phyloP scores from a whole-genome alignment of 2,888 invertebrate species.

The Lepidochitona cinerea region DNA sequence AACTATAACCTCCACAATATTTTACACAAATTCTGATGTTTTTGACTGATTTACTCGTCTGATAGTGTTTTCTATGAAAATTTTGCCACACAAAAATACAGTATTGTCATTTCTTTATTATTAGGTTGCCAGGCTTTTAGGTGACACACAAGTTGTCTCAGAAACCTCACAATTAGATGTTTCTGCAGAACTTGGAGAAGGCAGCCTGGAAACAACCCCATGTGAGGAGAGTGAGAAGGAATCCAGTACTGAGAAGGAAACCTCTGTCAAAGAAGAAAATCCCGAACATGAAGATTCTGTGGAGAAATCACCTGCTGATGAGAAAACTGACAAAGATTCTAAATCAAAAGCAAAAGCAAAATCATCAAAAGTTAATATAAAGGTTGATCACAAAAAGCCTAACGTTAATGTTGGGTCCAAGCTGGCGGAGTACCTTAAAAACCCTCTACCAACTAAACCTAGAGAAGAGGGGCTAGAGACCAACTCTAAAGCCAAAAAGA shows the following conservation, averaged over 20 bases:
- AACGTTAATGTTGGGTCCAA: constrained; percentile 53
- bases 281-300: constrained; percentile 31
- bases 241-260: constrained; percentile 17
- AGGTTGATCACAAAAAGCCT: constrained; percentile 53
- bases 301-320: constrained; percentile 16
- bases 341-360: constrained; percentile 16
- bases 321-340: constrained; percentile 34
- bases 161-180: neutral
- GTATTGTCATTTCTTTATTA: too few relatives aligned
- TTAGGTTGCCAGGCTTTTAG: too few relatives aligned
- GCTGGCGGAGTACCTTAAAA: constrained; percentile 56
- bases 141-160: too few relatives aligned
- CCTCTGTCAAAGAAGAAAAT: constrained; percentile 33
- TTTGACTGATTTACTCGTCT: too few relatives aligned
- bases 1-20: too few relatives aligned
- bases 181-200: neutral
- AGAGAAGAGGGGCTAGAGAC: constrained; percentile 28
- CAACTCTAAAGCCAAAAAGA: constrained; percentile 43
- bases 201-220: neutral
- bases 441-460: constrained; percentile 48
- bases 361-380: constrained; percentile 32
- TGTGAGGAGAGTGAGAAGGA: neutral
- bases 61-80: too few relatives aligned
- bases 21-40: too few relatives aligned
- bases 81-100: too few relatives aligned